phyloP scores from a whole-genome alignment of 2,888 invertebrate genomes.

The Synanthedon formicaeformis region DNA sequence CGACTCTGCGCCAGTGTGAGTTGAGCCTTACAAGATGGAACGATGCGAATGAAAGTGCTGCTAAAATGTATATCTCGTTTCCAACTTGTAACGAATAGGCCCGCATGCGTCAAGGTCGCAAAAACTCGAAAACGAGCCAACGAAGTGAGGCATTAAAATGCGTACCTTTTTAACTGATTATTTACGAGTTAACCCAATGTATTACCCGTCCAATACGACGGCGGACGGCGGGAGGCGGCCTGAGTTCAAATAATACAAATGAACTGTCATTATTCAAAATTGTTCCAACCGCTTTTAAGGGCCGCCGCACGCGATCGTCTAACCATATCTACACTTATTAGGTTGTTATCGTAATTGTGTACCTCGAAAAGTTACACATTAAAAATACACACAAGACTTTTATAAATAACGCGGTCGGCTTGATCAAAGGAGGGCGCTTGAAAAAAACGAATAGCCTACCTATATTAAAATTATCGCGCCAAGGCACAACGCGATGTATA shows the following conservation, averaged over 20 bases:
- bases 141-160: constrained; percentile 4
- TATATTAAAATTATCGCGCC: not conserved
- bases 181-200: constrained; percentile 20
- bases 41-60: no score
- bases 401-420: not conserved
- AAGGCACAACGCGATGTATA: no score
- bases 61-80: no score
- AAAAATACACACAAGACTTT: not conserved
- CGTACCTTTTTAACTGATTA: constrained; percentile 27
- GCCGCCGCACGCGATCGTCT: constrained; percentile 14
- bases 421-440: not conserved
- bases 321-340: not conserved
- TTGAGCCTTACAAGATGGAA: no score
- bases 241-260: constrained; percentile 37
- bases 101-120: constrained; percentile 42
- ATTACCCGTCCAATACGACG: constrained; percentile 8
- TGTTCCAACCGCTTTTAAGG: constrained; percentile 8
- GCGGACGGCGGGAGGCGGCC: constrained; percentile 11
- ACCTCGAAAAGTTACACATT: not conserved
- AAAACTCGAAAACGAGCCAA: constrained; percentile 7
- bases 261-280: constrained; percentile 39
- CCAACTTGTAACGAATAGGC: constrained; percentile 19
- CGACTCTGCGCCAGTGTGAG: no score
- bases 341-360: not conserved
- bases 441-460: not conserved